These are phyloP conservation scores for Ramphastos sulfuratus DNA, from an alignment of 2,113 vertebrate species.

Conservation along the genomic window DNA sequence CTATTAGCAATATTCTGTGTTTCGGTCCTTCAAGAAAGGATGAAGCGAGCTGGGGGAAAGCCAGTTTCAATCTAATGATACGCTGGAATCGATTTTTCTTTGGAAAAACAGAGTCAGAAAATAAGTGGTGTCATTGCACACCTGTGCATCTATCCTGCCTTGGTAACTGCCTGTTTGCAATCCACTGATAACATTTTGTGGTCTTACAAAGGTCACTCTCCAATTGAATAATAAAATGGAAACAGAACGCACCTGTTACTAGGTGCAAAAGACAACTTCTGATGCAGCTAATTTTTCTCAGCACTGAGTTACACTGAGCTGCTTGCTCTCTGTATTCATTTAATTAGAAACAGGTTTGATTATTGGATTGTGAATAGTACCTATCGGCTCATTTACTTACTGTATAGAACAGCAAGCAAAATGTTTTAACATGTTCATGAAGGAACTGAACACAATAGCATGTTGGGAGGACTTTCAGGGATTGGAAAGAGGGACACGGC, in stretches of 20 bases:
- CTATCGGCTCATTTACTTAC: slow-evolving; percentile 53
- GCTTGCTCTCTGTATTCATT: slow-evolving; percentile 26
- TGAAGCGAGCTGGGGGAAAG: slow-evolving; percentile 33
- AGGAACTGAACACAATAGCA: background rate
- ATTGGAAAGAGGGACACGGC: background rate
- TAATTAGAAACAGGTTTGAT: slow-evolving; percentile 59
- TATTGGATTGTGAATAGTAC: slow-evolving; percentile 28
- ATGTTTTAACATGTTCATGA: slow-evolving; percentile 31
- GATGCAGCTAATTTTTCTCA: background rate
- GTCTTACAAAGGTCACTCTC: slow-evolving; percentile 40
- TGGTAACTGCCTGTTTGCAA: slow-evolving; percentile 64
- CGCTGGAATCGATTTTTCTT: slow-evolving; percentile 42
- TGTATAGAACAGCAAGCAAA: slow-evolving; percentile 19
- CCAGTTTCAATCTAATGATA: slow-evolving; percentile 9
- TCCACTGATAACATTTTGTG: background rate
- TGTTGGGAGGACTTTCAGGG: background rate
- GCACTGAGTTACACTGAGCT: background rate
- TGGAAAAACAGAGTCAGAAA: slow-evolving; percentile 39
- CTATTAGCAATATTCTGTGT: slow-evolving; percentile 31
- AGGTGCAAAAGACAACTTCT: slow-evolving; percentile 27
- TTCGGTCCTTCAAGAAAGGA: background rate
- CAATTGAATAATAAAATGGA: slow-evolving; percentile 15
- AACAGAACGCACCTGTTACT: slow-evolving; percentile 53
- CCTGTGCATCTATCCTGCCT: slow-evolving; percentile 31
- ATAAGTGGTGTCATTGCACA: slow-evolving; percentile 53